A percentile compares a stretch with the other conserved stretches of the same genome.
These are phyloP conservation scores for Lypha dubia DNA, from an alignment of 2,888 invertebrate species.

Conservation along the genomic window DNA sequence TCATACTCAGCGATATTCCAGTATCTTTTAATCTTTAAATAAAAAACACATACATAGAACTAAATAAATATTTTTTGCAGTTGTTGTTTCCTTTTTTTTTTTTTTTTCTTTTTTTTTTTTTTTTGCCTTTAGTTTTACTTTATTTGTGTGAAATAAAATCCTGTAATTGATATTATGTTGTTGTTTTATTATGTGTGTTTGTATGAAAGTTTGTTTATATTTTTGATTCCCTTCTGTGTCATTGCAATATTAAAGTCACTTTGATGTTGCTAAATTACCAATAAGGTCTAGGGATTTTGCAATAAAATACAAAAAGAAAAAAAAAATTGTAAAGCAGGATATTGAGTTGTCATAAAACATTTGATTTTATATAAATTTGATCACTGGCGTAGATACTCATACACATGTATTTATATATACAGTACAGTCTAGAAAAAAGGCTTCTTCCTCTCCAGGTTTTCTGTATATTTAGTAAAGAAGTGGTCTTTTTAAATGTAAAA, in stretches of 20 bases:
- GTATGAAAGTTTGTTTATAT: constrained; percentile 15
- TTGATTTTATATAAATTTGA: constrained; percentile 41
- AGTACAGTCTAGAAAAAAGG: background rate
- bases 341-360: constrained; percentile 65
- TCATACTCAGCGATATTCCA: constrained; percentile 2
- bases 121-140: constrained; percentile 31
- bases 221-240: constrained; percentile 62
- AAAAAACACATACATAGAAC: constrained; percentile 64
- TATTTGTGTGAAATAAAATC: constrained; percentile 63
- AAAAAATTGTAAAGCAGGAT: constrained; percentile 48
- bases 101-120: constrained; percentile 43
- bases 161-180: constrained; percentile 70
- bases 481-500: no score
- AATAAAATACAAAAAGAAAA: background rate
- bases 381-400: background rate
- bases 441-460: background rate
- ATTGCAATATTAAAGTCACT: constrained; percentile 56
- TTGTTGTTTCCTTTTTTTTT: constrained; percentile 41
- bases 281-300: constrained; percentile 45
- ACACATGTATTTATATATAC: background rate
- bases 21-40: constrained; percentile 64
- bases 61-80: constrained; percentile 57
- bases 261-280: constrained; percentile 61
- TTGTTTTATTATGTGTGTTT: constrained; percentile 37
- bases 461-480: no score